phyloP scores from a whole-genome alignment of 2,888 invertebrate species.

The Chorisops tibialis region DNA sequence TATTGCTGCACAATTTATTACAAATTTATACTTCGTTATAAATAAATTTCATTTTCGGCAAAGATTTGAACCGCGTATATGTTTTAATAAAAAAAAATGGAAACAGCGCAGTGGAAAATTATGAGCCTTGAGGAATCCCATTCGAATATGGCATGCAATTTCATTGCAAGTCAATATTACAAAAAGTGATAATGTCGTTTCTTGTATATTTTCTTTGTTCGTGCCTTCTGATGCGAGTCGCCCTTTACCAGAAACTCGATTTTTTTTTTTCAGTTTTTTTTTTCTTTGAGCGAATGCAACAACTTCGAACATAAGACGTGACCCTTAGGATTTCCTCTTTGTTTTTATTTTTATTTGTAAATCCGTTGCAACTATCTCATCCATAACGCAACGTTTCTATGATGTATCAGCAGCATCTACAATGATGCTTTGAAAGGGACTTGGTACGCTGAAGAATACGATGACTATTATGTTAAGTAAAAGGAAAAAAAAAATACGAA shows the following conservation, averaged over 20 bases:
- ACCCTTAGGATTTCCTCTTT: neutral
- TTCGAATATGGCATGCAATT: too few relatives aligned
- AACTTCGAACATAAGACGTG: neutral
- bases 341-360: neutral
- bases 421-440: neutral
- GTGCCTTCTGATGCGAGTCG: conserved; percentile 21
- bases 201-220: conserved; percentile 12
- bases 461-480: neutral
- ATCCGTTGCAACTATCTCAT: neutral
- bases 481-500: conserved; percentile 10
- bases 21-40: too few relatives aligned
- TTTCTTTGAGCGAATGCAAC: conserved; percentile 1
- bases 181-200: neutral
- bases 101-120: too few relatives aligned
- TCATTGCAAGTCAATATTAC: too few relatives aligned
- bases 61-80: too few relatives aligned
- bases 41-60: too few relatives aligned
- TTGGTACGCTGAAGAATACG: neutral
- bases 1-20: too few relatives aligned
- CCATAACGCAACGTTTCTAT: neutral
- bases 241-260: conserved; percentile 13
- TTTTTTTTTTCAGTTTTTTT: too few relatives aligned
- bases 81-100: too few relatives aligned
- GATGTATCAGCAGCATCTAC: neutral
- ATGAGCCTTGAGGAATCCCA: too few relatives aligned